A percentile compares a stretch with the other conserved stretches of the same genome.
Evolutionary conservation across 2,113 vertebrate species (phyloP).

Genomic region (Plecturocebus donacophilus): DNA sequence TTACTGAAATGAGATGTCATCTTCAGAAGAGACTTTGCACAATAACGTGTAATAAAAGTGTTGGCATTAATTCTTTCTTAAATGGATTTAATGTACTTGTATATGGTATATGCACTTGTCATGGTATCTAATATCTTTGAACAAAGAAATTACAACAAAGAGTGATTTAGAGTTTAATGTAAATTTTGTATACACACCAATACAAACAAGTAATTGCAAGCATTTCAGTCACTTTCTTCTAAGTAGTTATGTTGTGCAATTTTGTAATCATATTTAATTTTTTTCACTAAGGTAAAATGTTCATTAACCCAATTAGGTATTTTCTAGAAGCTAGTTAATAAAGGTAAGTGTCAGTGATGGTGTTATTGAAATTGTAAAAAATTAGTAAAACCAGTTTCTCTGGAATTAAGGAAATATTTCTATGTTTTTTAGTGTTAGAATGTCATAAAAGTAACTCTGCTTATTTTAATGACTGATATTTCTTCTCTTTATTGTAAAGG

Average conservation of each 20-base stretch:
- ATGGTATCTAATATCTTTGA: not conserved
- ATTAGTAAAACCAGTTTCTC: conserved; percentile 49
- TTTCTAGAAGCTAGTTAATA: conserved; percentile 35
- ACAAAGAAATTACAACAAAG: conserved; percentile 32
- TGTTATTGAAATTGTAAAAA: not conserved
- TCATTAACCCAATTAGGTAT: not conserved
- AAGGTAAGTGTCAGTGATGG: not conserved
- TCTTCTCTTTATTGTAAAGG: not conserved
- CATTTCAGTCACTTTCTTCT: not conserved
- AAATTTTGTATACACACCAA: conserved; percentile 9
- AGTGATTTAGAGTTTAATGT: conserved; percentile 50
- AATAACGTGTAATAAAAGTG: not conserved
- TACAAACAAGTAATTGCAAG: conserved; percentile 3
- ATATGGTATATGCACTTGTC: not conserved
- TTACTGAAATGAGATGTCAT: not conserved
- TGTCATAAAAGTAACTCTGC: not conserved
- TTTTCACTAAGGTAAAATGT: not conserved
- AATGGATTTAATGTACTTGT: not conserved
- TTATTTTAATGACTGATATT: not conserved
- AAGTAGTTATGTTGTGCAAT: not conserved
- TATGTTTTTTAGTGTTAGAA: not conserved
- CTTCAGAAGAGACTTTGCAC: not conserved
- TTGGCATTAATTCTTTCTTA: not conserved
- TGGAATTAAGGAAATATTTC: not conserved
- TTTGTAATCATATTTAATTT: not conserved